Conservation (phyloP, 2,888 invertebrate genomes). For the Pomacea canaliculata region DNA sequence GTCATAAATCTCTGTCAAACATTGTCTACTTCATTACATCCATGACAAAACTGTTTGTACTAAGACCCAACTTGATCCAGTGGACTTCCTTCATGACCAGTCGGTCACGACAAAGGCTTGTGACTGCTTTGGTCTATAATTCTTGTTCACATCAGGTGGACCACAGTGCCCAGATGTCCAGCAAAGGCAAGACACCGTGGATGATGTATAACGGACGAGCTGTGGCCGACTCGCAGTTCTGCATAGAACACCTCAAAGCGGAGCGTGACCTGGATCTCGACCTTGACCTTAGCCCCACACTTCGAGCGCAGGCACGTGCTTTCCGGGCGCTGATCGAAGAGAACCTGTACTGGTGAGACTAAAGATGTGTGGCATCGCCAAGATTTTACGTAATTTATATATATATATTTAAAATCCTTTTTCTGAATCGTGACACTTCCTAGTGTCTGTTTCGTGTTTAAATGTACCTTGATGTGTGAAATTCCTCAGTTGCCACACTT, state of each 20-base stretch:
- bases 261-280: constrained; percentile 59
- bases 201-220: constrained; percentile 66
- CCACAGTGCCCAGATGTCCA: constrained; percentile 59
- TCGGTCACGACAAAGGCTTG: too few relatives aligned
- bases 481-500: too few relatives aligned
- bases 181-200: constrained; percentile 69
- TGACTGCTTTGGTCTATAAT: too few relatives aligned
- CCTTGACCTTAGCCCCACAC: constrained; percentile 49
- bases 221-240: constrained; percentile 68
- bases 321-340: constrained; percentile 68
- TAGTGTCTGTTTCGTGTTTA: too few relatives aligned
- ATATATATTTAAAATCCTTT: not conserved
- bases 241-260: constrained; percentile 65
- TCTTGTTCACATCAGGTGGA: constrained; percentile 36
- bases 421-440: too few relatives aligned
- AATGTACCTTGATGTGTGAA: too few relatives aligned
- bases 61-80: too few relatives aligned
- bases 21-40: not conserved
- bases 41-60: not conserved
- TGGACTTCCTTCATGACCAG: too few relatives aligned
- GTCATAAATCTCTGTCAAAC: not conserved
- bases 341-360: constrained; percentile 67
- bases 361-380: not conserved
- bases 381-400: not conserved
- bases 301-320: constrained; percentile 62